A percentile compares a stretch with the other conserved stretches of the same genome.
Conservation (phyloP, 1,140 invertebrate genomes). For the Leptopilina boulardi region DNA sequence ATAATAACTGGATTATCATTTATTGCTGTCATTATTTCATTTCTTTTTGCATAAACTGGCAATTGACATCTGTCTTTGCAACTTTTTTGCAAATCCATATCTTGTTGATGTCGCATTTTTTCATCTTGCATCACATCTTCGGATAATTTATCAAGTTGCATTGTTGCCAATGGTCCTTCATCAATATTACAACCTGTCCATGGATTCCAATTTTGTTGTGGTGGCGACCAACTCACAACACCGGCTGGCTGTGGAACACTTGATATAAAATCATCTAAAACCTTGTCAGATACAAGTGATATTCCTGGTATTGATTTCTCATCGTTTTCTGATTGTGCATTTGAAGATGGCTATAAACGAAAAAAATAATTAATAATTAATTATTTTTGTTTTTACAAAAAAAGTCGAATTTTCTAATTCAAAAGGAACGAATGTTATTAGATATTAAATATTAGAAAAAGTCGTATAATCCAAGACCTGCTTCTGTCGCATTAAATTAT, state of each 20-base stretch:
- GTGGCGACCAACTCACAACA: constrained; percentile 96
- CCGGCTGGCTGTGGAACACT: constrained; percentile 79
- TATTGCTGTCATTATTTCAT: constrained; percentile 88
- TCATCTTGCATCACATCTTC: constrained; percentile 82
- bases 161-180: constrained; percentile 90
- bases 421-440: too few relatives aligned
- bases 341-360: background rate
- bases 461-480: too few relatives aligned
- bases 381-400: too few relatives aligned
- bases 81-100: constrained; percentile 79
- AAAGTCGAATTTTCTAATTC: too few relatives aligned
- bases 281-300: constrained; percentile 78
- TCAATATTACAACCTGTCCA: constrained; percentile 97
- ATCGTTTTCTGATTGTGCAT: background rate
- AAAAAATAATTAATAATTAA: constrained; percentile 5
- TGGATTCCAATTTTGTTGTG: constrained; percentile 96
- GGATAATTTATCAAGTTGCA: constrained; percentile 88
- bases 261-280: constrained; percentile 80
- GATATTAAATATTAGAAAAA: too few relatives aligned
- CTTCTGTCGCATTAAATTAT: too few relatives aligned
- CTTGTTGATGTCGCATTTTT: constrained; percentile 81
- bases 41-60: constrained; percentile 85
- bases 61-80: constrained; percentile 82
- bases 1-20: constrained; percentile 92
- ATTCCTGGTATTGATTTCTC: constrained; percentile 62